These are phyloP conservation scores for Larimichthys polyactis DNA, from an alignment of 2,113 vertebrate genomes.

Conservation along the genomic window DNA sequence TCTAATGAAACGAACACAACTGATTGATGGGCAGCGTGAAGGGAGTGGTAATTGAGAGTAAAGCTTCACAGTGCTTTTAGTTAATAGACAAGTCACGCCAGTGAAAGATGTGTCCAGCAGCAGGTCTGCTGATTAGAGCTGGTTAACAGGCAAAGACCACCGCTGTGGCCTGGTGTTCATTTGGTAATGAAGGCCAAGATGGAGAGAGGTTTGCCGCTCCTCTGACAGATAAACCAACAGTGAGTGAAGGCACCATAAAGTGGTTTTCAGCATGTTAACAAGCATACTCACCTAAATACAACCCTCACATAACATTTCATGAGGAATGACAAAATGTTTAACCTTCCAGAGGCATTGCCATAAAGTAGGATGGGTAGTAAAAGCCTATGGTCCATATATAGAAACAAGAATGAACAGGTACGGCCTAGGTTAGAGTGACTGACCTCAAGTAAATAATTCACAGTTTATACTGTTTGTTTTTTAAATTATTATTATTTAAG, in stretches of 20 bases:
- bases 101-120: constrained; percentile 83
- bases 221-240: constrained; percentile 63
- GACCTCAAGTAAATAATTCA: constrained; percentile 42
- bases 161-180: constrained; percentile 64
- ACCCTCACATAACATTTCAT: constrained; percentile 64
- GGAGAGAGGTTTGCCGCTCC: constrained; percentile 25
- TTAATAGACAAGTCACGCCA: constrained; percentile 85
- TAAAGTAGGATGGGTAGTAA: constrained; percentile 57
- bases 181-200: constrained; percentile 75
- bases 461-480: neutral
- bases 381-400: constrained; percentile 28
- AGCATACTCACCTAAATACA: constrained; percentile 68
- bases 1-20: constrained; percentile 75
- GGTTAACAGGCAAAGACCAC: constrained; percentile 72
- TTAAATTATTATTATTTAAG: neutral
- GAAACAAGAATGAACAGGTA: constrained; percentile 32
- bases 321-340: constrained; percentile 68
- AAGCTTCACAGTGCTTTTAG: constrained; percentile 85
- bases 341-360: constrained; percentile 51
- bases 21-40: constrained; percentile 82
- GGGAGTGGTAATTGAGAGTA: constrained; percentile 87
- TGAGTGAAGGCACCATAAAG: constrained; percentile 65
- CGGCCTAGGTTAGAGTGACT: neutral
- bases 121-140: constrained; percentile 79
- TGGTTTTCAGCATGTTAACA: constrained; percentile 59